phyloP scores from a whole-genome alignment of 2,888 invertebrate species.

The Anoplius nigerrimus region DNA sequence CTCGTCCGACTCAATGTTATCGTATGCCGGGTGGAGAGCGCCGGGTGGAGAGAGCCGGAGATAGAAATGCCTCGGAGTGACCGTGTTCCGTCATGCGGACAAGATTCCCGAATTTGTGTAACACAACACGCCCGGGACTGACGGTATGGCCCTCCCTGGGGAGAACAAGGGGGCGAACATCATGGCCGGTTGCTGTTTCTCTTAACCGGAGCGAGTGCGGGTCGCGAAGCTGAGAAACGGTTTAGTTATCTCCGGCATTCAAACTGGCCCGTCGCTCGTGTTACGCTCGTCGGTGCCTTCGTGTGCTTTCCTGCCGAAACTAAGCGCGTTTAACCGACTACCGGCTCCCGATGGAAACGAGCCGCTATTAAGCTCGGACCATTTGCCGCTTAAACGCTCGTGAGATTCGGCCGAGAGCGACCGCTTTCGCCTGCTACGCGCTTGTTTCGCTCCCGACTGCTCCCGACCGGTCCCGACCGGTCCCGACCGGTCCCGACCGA shows the following conservation, averaged over 20 bases:
- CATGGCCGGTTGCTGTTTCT: conserved; percentile 40
- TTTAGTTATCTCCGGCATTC: conserved; percentile 52
- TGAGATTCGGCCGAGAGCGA: conserved; percentile 38
- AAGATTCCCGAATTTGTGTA: conserved; percentile 17
- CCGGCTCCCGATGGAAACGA: conserved; percentile 44
- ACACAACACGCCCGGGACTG: conserved; percentile 23
- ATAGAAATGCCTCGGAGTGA: too few relatives aligned
- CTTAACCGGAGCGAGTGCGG: conserved; percentile 39
- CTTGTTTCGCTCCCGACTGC: conserved; percentile 33
- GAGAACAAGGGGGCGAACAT: conserved; percentile 27
- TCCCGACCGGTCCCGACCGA: too few relatives aligned
- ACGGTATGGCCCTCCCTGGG: conserved; percentile 28
- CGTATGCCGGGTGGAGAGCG: too few relatives aligned
- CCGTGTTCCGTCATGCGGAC: too few relatives aligned
- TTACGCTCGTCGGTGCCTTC: conserved; percentile 40
- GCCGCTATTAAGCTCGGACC: conserved; percentile 50
- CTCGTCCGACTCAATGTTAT: too few relatives aligned
- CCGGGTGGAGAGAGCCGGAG: too few relatives aligned
- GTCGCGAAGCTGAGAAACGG: conserved; percentile 37
- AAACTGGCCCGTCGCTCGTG: conserved; percentile 49
- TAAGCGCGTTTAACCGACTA: conserved; percentile 48
- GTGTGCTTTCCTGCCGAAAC: conserved; percentile 48
- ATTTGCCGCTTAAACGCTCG: conserved; percentile 50
- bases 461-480: not conserved
- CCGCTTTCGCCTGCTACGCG: conserved; percentile 13